Evolutionary conservation across 2,797 vertebrate species (phyloP).

Genomic region (Anguilla pacifica): DNA sequence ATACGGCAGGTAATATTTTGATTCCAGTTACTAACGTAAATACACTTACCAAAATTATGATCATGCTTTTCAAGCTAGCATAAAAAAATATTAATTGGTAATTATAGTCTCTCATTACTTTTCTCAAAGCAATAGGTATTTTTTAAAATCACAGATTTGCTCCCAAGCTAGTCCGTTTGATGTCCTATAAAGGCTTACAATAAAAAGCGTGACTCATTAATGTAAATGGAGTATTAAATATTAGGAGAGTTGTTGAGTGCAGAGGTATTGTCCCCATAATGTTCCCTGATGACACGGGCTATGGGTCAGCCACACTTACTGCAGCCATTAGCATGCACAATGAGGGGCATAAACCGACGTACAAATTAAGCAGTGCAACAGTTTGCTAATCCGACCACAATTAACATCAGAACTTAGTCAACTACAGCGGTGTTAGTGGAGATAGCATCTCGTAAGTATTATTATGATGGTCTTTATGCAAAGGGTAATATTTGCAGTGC

Average conservation of each 20-base stretch:
- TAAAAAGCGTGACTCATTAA: not conserved
- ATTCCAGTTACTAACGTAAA: not conserved
- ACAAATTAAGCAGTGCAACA: conserved; percentile 15
- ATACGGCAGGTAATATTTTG: not conserved
- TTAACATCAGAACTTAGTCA: conserved; percentile 30
- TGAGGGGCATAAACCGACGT: not conserved
- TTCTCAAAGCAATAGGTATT: not conserved
- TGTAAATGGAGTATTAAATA: not conserved
- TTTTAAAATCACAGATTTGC: not conserved
- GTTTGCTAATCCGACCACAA: conserved; percentile 25
- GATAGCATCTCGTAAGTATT: conserved; percentile 23
- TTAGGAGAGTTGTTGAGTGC: not conserved
- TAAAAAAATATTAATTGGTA: not conserved
- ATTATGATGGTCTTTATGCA: not conserved
- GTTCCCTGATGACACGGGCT: not conserved
- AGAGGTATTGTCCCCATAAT: not conserved
- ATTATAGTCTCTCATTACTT: not conserved
- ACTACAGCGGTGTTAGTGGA: conserved; percentile 12
- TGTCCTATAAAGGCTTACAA: not conserved
- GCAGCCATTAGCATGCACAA: not conserved
- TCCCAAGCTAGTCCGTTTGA: not conserved
- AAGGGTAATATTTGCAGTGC: conserved; percentile 33
- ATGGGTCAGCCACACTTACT: not conserved
- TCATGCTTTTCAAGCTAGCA: not conserved
- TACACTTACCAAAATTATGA: not conserved